A percentile compares a stretch with the other conserved stretches of the same genome.
Evolutionary conservation across 2,888 invertebrate genomes (phyloP).

Genomic region (Eucriotettix oculatus): DNA sequence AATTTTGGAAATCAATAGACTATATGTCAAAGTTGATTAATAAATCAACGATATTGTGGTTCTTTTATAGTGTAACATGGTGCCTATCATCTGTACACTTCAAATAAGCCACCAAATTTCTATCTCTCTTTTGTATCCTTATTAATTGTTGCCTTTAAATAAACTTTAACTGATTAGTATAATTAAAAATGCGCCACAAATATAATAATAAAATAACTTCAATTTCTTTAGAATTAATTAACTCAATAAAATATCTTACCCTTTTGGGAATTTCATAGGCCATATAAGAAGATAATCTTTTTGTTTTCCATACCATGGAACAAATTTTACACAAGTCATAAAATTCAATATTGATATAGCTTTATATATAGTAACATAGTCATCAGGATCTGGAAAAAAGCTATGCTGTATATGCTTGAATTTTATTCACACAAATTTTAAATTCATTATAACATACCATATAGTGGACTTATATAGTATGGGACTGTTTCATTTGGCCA

Average conservation of each 20-base stretch:
- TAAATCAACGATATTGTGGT: too few relatives aligned
- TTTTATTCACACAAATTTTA: background rate
- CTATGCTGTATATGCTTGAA: background rate
- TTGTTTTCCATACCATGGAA: conserved; percentile 43
- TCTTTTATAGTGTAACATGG: too few relatives aligned
- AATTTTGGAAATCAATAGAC: too few relatives aligned
- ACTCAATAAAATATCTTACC: conserved; percentile 18
- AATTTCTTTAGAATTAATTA: background rate
- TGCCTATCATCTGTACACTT: too few relatives aligned
- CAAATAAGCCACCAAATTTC: too few relatives aligned
- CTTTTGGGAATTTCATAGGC: conserved; percentile 44
- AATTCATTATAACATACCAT: conserved; percentile 26
- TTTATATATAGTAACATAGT: conserved; percentile 37
- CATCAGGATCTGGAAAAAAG: conserved; percentile 31
- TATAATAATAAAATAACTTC: background rate
- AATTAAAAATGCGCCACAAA: too few relatives aligned
- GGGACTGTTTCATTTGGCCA: conserved; percentile 49
- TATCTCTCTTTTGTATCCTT: too few relatives aligned
- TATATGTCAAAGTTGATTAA: too few relatives aligned
- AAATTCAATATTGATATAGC: conserved; percentile 43
- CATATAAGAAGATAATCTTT: conserved; percentile 47
- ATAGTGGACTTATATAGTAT: conserved; percentile 43
- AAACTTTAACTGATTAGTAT: too few relatives aligned
- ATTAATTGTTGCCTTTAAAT: too few relatives aligned
- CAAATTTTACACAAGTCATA: conserved; percentile 45